Evolutionary conservation across 1,140 invertebrate species (phyloP), one percentile per base, ranked within the genome.

Genomic region (Hetaerina americana): DNA sequence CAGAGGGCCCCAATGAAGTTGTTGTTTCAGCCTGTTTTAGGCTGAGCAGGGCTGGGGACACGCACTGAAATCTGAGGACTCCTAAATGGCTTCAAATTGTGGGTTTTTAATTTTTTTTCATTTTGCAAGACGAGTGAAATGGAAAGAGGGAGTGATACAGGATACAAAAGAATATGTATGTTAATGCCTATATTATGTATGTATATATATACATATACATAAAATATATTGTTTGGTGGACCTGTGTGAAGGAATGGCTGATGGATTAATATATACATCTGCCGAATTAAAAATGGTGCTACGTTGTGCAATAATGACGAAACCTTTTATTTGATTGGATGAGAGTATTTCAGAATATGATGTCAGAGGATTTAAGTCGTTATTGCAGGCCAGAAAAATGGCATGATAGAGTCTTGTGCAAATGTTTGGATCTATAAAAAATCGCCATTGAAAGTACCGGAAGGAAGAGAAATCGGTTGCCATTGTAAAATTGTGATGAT

Each of bases 1-100:
- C 1, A 75, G 81, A 5, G 77, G 82, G 72, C 81, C 81, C 79
- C 82, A 83, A 81, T 83, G 81, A 82, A 57, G 22, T 10, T 18
- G 40, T 57, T 57, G 40, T 57, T 57, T 12, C 25, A 57, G n/a
- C 66, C 49, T 27, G 70, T 68, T 71, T 71, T 71, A 18, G 70
- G 24, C 67, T 28, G 27, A 68, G 18, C 26, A n/a, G n/a, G n/a
- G n/a, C n/a, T n/a, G n/a, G n/a, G n/a, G n/a, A n/a, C n/a, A n/a
- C n/a, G n/a, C n/a, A n/a, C n/a, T n/a, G n/a, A n/a, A n/a, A n/a
- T n/a, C n/a, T n/a, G n/a, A n/a, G n/a, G n/a, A n/a, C n/a, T n/a
- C n/a, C 27, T 5, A 68, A 28, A 27, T 26, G 66, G 15, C 24
- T 68, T 27, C 12, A 27, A 15, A 18, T 26, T 18, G 40, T n/a